These are phyloP conservation scores for Sorex maritimensis DNA, from an alignment of 2,797 vertebrate genomes.

Conservation along the genomic window DNA sequence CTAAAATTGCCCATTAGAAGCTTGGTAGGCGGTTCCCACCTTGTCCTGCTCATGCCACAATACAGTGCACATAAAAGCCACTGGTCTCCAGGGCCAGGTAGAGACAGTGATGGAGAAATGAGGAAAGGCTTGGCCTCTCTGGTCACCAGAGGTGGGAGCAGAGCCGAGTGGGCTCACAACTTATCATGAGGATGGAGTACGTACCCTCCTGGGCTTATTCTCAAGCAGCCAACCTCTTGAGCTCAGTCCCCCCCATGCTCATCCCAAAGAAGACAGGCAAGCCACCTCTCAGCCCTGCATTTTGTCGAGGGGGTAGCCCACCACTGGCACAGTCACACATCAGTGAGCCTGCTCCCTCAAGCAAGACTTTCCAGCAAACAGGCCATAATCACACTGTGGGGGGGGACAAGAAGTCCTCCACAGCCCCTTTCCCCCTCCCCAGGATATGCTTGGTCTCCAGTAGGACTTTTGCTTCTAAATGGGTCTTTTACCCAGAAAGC, in stretches of 20 bases:
- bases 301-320: too few species aligned
- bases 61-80: neutral
- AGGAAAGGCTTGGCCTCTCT: neutral
- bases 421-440: neutral
- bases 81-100: neutral
- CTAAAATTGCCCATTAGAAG: neutral
- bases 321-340: too few species aligned
- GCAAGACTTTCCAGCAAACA: neutral
- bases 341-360: neutral
- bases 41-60: slow-evolving; percentile 44
- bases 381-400: neutral
- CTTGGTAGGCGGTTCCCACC: neutral
- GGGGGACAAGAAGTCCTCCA: neutral
- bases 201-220: neutral
- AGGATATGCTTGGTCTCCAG: neutral
- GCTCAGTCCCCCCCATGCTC: neutral
- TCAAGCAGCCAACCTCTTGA: slow-evolving; percentile 19
- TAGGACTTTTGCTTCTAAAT: neutral
- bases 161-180: neutral
- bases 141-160: neutral
- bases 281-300: neutral
- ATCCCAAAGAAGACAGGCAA: slow-evolving; percentile 15
- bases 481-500: too few species aligned
- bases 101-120: neutral
- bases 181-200: neutral